Base-by-base conservation (phyloP, 2,797 vertebrate species). In the Remorina albescens region DNA sequence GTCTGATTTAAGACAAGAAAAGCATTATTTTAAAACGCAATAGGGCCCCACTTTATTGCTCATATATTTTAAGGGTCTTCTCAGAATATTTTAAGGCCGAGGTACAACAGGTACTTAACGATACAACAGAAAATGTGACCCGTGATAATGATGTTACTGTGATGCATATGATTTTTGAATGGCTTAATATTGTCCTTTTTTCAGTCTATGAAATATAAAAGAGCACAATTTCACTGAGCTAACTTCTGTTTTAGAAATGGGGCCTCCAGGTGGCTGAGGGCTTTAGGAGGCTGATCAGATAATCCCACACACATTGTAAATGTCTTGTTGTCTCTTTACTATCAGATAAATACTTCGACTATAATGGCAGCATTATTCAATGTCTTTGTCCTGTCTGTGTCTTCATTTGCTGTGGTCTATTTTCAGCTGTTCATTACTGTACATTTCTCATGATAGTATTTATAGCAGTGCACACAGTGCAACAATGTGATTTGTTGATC, bases 1-100 rank as follows among this genome's bases (percentile, higher is more conserved):
- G 74, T 95, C 98, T 99, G 83, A 55, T 78, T 76, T 39, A 81
- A 80, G 83, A 79, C 21, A 79, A 65, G 21, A 54, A 71, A 65
- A 72, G 36, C 5, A 50, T 49, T 23, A 70, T 49, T 39, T 64
- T 39, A 71, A 19, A 2, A 58, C 28, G 49, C 12, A 50, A 32
- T 4, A 32, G 6, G 12, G 60, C 19, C 19, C 5, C 5, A 1
- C 21, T 6, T 18, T 30, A 16, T 34, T 5, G 30, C 11, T 21
- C n/a, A 34, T 13, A 21, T 19, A 21, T 19, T 16, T 55, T 18
- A 36, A 3, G 9, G 28, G 28, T 2, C 15, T 50, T 50, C 23
- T 16, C 25, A 51, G 49, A 41, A 6, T 41, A 5, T 18, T 41
- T 18, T 41, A 8, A 21, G 15, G 49, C 15, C 28, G 15, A 28